Evolutionary conservation across 2,797 vertebrate genomes (phyloP).

Genomic region (Salarias fasciatus): DNA sequence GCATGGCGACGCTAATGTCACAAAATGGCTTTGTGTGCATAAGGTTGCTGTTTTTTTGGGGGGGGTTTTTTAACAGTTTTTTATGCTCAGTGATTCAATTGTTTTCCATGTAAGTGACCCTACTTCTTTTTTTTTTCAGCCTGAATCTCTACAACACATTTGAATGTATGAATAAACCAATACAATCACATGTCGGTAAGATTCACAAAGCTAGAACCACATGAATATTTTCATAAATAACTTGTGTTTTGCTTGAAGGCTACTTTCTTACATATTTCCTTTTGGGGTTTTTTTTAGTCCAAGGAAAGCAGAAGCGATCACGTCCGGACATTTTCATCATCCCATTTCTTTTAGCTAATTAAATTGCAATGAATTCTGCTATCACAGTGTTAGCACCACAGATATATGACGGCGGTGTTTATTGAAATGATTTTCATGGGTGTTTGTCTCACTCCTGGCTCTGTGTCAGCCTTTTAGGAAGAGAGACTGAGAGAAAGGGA

Average conservation of each 20-base stretch:
- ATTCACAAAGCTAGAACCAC: conserved; percentile 39
- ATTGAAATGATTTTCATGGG: conserved; percentile 76
- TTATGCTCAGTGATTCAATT: conserved; percentile 48
- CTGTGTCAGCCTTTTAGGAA: conserved; percentile 67
- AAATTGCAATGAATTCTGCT: conserved; percentile 66
- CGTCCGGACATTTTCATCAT: conserved; percentile 47
- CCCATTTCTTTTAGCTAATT: conserved; percentile 66
- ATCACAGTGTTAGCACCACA: conserved; percentile 58
- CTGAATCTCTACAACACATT: conserved; percentile 38
- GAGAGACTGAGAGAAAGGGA: conserved; percentile 52
- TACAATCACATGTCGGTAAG: conserved; percentile 43
- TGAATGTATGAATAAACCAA: conserved; percentile 69
- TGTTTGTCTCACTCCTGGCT: conserved; percentile 75
- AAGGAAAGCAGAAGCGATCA: conserved; percentile 52
- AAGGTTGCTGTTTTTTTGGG: conserved; percentile 9
- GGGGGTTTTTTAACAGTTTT: conserved; percentile 21
- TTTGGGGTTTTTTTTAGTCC: conserved; percentile 15
- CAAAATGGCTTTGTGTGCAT: conserved; percentile 56
- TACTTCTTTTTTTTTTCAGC: conserved; percentile 3
- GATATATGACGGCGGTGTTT: conserved; percentile 66
- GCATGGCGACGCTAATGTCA: conserved; percentile 56
- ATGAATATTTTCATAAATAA: conserved; percentile 66
- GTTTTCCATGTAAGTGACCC: conserved; percentile 46
- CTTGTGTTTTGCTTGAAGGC: conserved; percentile 39
- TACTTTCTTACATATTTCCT: conserved; percentile 34